phyloP scores from a whole-genome alignment of 2,797 vertebrate species.

The Poliocrania exsul region DNA sequence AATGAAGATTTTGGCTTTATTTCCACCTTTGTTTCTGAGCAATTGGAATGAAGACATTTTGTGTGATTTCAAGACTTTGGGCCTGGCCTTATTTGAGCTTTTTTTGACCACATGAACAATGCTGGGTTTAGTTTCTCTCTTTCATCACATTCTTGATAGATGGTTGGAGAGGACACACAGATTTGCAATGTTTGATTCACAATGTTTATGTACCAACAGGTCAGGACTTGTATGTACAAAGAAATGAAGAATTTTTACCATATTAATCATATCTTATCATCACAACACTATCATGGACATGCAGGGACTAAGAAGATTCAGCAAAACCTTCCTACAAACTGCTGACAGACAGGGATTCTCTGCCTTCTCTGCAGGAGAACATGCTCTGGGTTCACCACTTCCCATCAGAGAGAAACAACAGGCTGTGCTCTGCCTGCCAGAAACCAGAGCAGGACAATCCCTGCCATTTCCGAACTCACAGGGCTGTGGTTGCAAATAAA shows the following conservation, averaged over 20 bases:
- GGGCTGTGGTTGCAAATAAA: neutral
- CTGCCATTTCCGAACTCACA: neutral
- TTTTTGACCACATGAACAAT: neutral
- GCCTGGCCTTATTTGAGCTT: neutral
- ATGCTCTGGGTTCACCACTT: neutral
- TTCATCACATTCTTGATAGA: neutral
- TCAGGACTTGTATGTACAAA: neutral
- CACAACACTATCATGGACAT: neutral
- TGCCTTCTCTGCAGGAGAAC: neutral
- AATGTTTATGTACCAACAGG: neutral
- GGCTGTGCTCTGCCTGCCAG: neutral
- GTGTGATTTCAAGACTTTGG: neutral
- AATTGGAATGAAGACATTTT: neutral
- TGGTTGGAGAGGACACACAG: neutral
- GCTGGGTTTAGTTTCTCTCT: neutral
- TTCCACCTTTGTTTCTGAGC: neutral
- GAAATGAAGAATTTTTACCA: neutral
- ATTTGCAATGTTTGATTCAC: neutral
- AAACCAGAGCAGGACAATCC: neutral
- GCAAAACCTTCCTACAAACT: neutral
- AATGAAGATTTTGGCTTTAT: neutral
- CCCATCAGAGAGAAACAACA: neutral
- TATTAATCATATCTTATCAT: neutral
- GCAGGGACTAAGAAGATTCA: neutral
- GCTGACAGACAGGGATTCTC: neutral